Conservation (phyloP, 2,888 invertebrate species). For the Eupithecia dodoneata region DNA sequence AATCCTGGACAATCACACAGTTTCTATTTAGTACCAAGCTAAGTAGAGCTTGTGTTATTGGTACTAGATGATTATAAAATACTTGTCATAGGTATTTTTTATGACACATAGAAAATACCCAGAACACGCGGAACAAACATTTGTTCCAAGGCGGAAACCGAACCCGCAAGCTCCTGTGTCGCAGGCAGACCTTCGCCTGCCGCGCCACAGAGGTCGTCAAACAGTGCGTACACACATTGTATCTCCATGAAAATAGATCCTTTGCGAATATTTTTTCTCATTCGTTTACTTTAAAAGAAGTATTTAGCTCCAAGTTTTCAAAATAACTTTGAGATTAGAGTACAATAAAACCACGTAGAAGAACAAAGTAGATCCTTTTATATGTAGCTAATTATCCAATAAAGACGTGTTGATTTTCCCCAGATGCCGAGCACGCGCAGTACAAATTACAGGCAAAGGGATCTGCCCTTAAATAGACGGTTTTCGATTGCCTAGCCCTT, state of each 20-base stretch:
- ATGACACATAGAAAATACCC: too few species aligned
- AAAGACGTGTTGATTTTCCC: slow-evolving; percentile 44
- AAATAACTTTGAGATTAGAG: neutral
- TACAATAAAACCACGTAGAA: neutral
- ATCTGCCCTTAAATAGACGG: slow-evolving; percentile 71
- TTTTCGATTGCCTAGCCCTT: slow-evolving; percentile 68
- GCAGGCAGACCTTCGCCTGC: too few species aligned
- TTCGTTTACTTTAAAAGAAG: neutral
- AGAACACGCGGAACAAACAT: too few species aligned
- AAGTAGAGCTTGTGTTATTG: too few species aligned
- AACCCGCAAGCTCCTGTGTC: too few species aligned
- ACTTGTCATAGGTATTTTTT: too few species aligned
- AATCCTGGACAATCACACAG: too few species aligned
- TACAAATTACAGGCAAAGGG: slow-evolving; percentile 75
- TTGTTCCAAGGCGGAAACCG: too few species aligned
- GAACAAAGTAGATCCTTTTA: neutral
- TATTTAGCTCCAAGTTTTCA: neutral
- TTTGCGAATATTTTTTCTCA: neutral
- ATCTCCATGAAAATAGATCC: neutral
- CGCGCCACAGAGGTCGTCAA: too few species aligned
- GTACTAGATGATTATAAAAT: too few species aligned
- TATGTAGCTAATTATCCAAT: slow-evolving; percentile 43
- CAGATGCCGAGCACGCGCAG: slow-evolving; percentile 65
- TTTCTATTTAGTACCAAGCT: too few species aligned
- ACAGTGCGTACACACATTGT: neutral